phyloP scores from a whole-genome alignment of 2,797 vertebrate species.

The Presbytis comata region DNA sequence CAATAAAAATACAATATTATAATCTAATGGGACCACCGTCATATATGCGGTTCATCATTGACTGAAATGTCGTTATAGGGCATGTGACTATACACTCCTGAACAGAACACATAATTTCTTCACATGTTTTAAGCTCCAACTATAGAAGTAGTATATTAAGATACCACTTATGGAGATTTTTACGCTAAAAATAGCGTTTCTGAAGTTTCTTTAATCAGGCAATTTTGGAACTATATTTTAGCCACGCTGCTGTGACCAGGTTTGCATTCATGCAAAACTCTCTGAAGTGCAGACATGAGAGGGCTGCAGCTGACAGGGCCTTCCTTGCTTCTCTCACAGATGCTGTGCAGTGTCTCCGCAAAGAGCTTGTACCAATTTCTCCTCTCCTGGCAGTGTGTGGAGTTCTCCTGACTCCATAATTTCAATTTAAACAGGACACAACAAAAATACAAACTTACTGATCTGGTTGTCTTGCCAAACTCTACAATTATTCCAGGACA shows the following conservation, averaged over 20 bases:
- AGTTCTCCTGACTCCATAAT: background rate
- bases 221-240: background rate
- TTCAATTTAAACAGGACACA: background rate
- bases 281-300: background rate
- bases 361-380: background rate
- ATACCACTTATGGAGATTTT: background rate
- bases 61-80: background rate
- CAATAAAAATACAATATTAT: background rate
- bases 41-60: background rate
- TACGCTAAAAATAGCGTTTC: background rate
- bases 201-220: background rate
- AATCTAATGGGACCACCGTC: background rate
- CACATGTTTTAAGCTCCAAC: background rate
- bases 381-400: background rate
- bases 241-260: background rate
- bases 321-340: background rate
- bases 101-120: background rate
- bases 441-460: background rate
- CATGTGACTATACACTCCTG: background rate
- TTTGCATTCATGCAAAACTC: background rate
- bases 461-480: background rate
- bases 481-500: background rate
- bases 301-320: background rate
- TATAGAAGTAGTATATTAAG: background rate
- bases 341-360: background rate